phyloP scores from a whole-genome alignment of 92 coral and sea anemone species.

The Porites lobata region DNA sequence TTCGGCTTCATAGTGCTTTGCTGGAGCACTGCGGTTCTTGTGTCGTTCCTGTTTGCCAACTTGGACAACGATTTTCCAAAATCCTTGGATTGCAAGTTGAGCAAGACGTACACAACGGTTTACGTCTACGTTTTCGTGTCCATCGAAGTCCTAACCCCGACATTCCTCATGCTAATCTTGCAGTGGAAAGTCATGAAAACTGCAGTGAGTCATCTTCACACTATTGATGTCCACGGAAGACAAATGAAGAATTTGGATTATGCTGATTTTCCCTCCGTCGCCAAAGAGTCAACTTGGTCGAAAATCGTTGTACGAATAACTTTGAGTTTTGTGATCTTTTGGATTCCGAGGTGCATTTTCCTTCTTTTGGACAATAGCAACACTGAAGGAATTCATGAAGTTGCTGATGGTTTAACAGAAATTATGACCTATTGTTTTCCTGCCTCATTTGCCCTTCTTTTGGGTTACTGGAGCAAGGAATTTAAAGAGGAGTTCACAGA shows the following conservation, averaged over 20 bases:
- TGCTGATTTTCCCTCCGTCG: constrained; percentile 74
- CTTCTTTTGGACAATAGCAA: constrained; percentile 87
- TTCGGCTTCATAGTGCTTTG: constrained; percentile 58
- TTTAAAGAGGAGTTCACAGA: constrained; percentile 77
- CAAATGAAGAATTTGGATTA: constrained; percentile 80
- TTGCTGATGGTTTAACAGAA: constrained; percentile 88
- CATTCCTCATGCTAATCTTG: constrained; percentile 70
- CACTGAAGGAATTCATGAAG: constrained; percentile 78
- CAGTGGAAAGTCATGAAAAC: constrained; percentile 81
- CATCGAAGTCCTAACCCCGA: constrained; percentile 81
- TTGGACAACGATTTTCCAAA: constrained; percentile 39
- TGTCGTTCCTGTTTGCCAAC: constrained; percentile 76
- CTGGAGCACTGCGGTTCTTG: constrained; percentile 72
- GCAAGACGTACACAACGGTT: constrained; percentile 66
- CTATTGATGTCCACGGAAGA: constrained; percentile 74
- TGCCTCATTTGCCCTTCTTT: constrained; percentile 79
- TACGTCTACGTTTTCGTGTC: constrained; percentile 80
- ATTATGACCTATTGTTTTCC: constrained; percentile 90
- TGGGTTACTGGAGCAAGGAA: constrained; percentile 80
- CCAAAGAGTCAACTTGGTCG: constrained; percentile 86
- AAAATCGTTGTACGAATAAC: constrained; percentile 74
- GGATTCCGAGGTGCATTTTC: constrained; percentile 91
- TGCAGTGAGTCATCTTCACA: constrained; percentile 60
- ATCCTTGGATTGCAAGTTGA: constrained; percentile 79
- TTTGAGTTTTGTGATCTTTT: constrained; percentile 82